Percentiles rank a stretch among this genome's conserved stretches.
These are phyloP conservation scores for Adoxophyes honmai DNA, from an alignment of 1,140 invertebrate genomes.

Conservation along the genomic window DNA sequence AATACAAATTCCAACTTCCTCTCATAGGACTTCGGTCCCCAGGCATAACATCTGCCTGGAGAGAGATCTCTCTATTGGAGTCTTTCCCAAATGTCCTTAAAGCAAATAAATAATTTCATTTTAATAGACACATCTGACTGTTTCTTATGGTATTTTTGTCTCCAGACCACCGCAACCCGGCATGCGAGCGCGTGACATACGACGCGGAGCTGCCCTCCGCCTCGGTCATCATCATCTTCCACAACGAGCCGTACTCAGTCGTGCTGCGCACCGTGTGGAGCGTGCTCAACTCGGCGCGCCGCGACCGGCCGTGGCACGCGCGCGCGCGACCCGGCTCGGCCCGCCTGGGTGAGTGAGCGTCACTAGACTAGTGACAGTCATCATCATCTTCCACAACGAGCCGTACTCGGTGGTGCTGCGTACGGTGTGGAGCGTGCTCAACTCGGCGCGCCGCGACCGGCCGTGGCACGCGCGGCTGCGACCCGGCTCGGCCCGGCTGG, in stretches of 20 bases:
- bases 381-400: conserved; percentile 95
- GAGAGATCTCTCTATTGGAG: too few species aligned
- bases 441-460: conserved; percentile 80
- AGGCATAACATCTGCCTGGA: too few species aligned
- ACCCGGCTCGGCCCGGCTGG: conserved; percentile 39
- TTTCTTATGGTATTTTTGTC: background rate
- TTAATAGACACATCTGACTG: too few species aligned
- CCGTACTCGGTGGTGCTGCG: conserved; percentile 88
- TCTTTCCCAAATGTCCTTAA: too few species aligned
- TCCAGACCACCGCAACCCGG: conserved; percentile 75
- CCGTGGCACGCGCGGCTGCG: conserved; percentile 46
- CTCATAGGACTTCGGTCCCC: too few species aligned
- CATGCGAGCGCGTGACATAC: conserved; percentile 68
- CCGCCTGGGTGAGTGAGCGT: conserved; percentile 38
- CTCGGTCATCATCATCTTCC: conserved; percentile 91
- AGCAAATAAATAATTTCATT: too few species aligned
- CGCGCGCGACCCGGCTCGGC: conserved; percentile 46
- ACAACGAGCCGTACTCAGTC: conserved; percentile 92
- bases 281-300: conserved; percentile 88
- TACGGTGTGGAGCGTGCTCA: conserved; percentile 92
- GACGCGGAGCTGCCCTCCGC: conserved; percentile 76
- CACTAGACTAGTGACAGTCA: conserved; percentile 77
- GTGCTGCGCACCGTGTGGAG: conserved; percentile 89
- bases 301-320: conserved; percentile 45
- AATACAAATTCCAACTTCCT: too few species aligned